A percentile compares a stretch with the other conserved stretches of the same genome.
phyloP scores from a whole-genome alignment of 2,888 invertebrate species.

The Ellobium chinense region DNA sequence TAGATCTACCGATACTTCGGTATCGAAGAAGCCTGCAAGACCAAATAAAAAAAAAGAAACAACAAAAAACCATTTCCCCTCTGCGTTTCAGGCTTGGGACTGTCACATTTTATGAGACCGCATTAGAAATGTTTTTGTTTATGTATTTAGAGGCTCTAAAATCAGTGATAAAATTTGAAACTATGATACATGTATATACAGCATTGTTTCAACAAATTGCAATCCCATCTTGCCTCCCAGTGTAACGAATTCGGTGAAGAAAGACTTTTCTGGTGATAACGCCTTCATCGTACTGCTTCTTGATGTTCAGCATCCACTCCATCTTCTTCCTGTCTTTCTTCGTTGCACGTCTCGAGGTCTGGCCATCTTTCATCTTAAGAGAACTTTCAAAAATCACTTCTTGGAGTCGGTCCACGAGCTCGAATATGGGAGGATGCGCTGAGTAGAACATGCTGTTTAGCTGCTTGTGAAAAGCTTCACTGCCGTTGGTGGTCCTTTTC shows the following conservation, averaged over 20 bases:
- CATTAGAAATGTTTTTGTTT: background rate
- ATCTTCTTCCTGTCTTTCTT: background rate
- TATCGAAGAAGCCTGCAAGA: too few species aligned
- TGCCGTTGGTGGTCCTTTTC: too few species aligned
- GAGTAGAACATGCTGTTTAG: too few species aligned
- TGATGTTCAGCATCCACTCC: background rate
- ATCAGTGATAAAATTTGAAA: background rate
- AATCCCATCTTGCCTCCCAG: background rate
- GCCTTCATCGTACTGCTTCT: background rate
- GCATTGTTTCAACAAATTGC: background rate
- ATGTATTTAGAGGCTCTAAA: background rate
- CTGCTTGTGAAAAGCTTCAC: too few species aligned
- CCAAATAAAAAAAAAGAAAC: too few species aligned
- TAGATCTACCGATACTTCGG: too few species aligned
- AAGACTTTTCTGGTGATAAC: background rate
- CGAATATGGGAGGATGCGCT: too few species aligned
- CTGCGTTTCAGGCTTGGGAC: background rate
- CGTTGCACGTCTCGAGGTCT: background rate
- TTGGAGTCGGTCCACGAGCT: background rate
- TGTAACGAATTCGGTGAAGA: background rate
- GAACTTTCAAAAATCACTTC: background rate
- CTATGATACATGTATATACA: background rate
- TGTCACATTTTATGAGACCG: background rate
- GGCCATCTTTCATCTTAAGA: background rate
- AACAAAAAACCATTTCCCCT: background rate